These are phyloP conservation scores for Tiliacea citrago DNA, from an alignment of 2,888 invertebrate genomes.

Conservation along the genomic window DNA sequence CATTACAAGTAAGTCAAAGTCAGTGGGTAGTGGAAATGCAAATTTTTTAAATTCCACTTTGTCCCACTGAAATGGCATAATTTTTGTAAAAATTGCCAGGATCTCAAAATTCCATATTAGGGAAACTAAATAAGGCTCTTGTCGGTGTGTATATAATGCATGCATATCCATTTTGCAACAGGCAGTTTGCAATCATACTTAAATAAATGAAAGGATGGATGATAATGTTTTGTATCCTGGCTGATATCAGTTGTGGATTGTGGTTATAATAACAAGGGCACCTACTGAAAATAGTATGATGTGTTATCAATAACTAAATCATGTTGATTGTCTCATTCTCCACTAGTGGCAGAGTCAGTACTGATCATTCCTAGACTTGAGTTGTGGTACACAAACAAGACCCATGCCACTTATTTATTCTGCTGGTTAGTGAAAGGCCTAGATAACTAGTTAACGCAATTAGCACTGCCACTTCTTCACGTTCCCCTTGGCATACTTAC, in stretches of 20 bases:
- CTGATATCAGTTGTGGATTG: slow-evolving; percentile 28
- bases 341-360: too few species aligned
- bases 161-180: background rate
- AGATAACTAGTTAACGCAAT: background rate
- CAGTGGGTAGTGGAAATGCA: background rate
- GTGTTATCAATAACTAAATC: background rate
- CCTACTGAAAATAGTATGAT: slow-evolving; percentile 11
- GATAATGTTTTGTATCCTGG: slow-evolving; percentile 49
- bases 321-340: background rate
- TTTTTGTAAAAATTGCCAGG: background rate
- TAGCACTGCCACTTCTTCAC: background rate
- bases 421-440: background rate
- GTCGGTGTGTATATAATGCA: background rate
- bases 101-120: background rate
- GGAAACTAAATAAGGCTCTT: slow-evolving; percentile 5
- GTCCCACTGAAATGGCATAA: background rate
- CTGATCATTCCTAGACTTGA: background rate
- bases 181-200: slow-evolving; percentile 18
- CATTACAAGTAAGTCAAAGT: background rate
- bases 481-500: background rate
- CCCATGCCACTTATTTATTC: background rate
- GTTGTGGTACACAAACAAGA: background rate
- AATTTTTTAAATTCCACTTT: background rate
- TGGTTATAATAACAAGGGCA: slow-evolving; percentile 20
- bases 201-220: slow-evolving; percentile 42